A percentile compares a stretch with the other conserved stretches of the same genome.
Evolutionary conservation across 2,113 vertebrate species (phyloP).

Genomic region (Cavia porcellus): DNA sequence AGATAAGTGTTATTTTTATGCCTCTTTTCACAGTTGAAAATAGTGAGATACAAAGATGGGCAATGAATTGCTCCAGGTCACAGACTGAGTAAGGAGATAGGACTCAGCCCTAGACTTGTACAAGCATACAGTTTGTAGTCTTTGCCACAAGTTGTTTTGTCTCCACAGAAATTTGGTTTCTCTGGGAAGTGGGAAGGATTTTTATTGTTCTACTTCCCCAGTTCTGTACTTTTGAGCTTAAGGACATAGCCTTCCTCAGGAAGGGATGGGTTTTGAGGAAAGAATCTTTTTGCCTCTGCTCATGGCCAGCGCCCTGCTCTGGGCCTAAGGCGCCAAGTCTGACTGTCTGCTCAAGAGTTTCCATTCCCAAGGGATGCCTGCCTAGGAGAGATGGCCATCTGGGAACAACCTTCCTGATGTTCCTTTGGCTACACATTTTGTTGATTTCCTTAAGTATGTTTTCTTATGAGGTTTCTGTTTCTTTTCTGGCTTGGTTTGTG

Average conservation of each 20-base stretch:
- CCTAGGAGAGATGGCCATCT: slow-evolving; percentile 76
- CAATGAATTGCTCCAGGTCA: background rate
- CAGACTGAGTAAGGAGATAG: background rate
- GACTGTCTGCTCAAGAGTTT: slow-evolving; percentile 67
- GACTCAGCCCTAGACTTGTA: background rate
- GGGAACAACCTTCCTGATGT: slow-evolving; percentile 74
- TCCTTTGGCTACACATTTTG: slow-evolving; percentile 78
- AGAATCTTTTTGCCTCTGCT: slow-evolving; percentile 19
- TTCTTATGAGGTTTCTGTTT: slow-evolving; percentile 81
- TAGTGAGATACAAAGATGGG: background rate
- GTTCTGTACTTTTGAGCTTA: background rate
- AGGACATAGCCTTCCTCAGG: background rate
- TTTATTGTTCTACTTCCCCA: background rate
- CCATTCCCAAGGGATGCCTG: slow-evolving; percentile 67
- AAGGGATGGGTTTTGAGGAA: slow-evolving; percentile 55
- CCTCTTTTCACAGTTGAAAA: background rate
- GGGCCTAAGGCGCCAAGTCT: slow-evolving; percentile 30
- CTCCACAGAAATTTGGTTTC: background rate
- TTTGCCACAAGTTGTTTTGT: background rate
- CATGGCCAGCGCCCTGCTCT: background rate
- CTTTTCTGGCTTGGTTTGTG: slow-evolving; percentile 82
- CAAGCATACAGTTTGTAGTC: background rate
- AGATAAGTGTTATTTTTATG: background rate
- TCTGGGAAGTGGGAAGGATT: background rate
- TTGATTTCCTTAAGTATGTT: slow-evolving; percentile 83